Percentiles rank a stretch among this genome's conserved stretches.
Conservation (phyloP, 2,888 invertebrate species). For the Amiota minor region DNA sequence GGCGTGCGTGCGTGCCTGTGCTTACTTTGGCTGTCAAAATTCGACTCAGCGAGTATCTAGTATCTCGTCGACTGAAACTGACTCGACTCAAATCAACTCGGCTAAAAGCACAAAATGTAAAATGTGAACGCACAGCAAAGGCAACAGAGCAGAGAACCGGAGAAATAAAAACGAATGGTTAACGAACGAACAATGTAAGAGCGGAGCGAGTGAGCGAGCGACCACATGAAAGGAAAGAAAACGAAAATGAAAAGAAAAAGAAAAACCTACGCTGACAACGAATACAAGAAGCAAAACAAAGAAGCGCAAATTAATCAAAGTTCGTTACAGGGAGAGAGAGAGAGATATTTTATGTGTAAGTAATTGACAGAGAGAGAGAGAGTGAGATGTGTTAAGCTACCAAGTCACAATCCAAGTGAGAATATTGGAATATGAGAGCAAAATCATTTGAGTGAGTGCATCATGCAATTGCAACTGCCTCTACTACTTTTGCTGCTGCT, state of each 20-base stretch:
- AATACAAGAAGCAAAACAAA: conserved; percentile 66
- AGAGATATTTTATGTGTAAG: too few species aligned
- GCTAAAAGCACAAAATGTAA: conserved; percentile 15
- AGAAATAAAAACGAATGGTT: too few species aligned
- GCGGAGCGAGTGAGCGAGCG: conserved; percentile 40
- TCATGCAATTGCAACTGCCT: background rate
- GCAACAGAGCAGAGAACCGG: background rate
- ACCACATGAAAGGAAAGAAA: conserved; percentile 48
- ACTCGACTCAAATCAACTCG: background rate
- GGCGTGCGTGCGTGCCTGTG: too few species aligned
- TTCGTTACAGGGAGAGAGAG: conserved; percentile 9
- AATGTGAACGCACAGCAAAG: background rate
- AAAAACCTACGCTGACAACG: conserved; percentile 41
- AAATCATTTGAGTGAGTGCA: conserved; percentile 15
- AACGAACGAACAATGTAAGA: conserved; percentile 40
- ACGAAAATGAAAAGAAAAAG: conserved; percentile 46
- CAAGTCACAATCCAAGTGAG: background rate
- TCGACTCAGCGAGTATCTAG: too few species aligned
- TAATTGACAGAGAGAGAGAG: background rate
- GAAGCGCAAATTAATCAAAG: conserved; percentile 55
- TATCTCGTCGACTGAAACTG: too few species aligned
- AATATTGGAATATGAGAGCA: conserved; percentile 26
- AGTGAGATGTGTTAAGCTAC: too few species aligned
- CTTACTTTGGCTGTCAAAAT: too few species aligned
- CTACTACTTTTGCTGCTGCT: too few species aligned